Evolutionary conservation across 2,888 invertebrate species (phyloP).

Genomic region (Scaptomyza parva): DNA sequence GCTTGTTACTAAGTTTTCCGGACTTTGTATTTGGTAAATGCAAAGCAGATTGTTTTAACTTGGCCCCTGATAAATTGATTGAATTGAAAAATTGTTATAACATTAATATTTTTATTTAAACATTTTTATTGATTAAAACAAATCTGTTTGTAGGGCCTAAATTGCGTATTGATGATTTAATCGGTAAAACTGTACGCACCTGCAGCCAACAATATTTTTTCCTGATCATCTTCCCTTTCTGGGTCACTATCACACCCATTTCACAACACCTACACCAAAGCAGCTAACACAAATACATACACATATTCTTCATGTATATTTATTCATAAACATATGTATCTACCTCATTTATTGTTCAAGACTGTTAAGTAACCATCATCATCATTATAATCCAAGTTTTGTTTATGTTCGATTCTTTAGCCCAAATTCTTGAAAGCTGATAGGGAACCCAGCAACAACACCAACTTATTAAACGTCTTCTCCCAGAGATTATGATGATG

Average conservation of each 20-base stretch:
- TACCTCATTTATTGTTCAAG: slow-evolving; percentile 66
- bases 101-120: not conserved
- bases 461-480: not conserved
- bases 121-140: not conserved
- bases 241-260: slow-evolving; percentile 21
- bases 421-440: slow-evolving; percentile 74
- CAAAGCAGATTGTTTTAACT: too few relatives aligned
- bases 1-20: too few relatives aligned
- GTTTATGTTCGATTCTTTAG: slow-evolving; percentile 74
- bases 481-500: slow-evolving; percentile 19
- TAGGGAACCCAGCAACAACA: slow-evolving; percentile 47
- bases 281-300: not conserved
- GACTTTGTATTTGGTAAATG: too few relatives aligned
- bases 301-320: too few relatives aligned
- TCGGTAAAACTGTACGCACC: slow-evolving; percentile 34
- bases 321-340: slow-evolving; percentile 28
- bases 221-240: not conserved
- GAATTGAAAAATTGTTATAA: too few relatives aligned
- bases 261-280: slow-evolving; percentile 42
- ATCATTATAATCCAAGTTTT: slow-evolving; percentile 50
- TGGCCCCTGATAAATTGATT: too few relatives aligned
- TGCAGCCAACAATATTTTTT: slow-evolving; percentile 21
- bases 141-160: not conserved
- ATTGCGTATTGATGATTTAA: slow-evolving; percentile 31
- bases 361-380: slow-evolving; percentile 79